Conservation (phyloP, 2,797 vertebrate genomes). For the Cossypha caffra region DNA sequence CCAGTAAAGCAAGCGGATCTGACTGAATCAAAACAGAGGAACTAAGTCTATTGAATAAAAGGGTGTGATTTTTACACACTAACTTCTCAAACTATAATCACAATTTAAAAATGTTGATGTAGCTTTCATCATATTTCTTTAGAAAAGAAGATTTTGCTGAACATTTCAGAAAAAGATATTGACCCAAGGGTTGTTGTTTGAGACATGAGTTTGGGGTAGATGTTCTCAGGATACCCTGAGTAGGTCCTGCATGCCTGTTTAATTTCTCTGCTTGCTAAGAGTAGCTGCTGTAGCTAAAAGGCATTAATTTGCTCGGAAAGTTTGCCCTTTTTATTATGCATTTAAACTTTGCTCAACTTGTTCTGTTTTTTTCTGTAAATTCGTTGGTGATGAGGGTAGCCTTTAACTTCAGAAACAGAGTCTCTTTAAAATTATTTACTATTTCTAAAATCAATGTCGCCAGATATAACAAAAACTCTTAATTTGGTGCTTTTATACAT, state of each 20-base stretch:
- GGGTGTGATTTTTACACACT: conserved; percentile 53
- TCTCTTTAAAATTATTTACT: background rate
- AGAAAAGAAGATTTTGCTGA: background rate
- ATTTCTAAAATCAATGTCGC: background rate
- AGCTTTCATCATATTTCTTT: conserved; percentile 24
- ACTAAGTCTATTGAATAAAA: conserved; percentile 26
- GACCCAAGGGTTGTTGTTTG: background rate
- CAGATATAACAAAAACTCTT: background rate
- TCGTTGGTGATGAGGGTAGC: background rate
- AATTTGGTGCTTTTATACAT: background rate
- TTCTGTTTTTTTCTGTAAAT: background rate
- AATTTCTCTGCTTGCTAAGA: background rate
- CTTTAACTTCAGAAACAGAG: background rate
- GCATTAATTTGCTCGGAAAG: background rate
- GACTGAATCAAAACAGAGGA: conserved; percentile 30
- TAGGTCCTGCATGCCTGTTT: background rate
- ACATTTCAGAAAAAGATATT: background rate
- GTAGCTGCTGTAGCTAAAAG: background rate
- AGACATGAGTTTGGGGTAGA: background rate
- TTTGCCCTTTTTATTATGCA: background rate
- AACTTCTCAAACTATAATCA: conserved; percentile 43
- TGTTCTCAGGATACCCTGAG: background rate
- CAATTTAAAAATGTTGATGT: conserved; percentile 22
- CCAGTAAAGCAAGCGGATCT: conserved; percentile 16
- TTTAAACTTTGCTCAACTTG: background rate